phyloP scores from a whole-genome alignment of 1,140 invertebrate species.

The Camponotus pennsylvanicus region DNA sequence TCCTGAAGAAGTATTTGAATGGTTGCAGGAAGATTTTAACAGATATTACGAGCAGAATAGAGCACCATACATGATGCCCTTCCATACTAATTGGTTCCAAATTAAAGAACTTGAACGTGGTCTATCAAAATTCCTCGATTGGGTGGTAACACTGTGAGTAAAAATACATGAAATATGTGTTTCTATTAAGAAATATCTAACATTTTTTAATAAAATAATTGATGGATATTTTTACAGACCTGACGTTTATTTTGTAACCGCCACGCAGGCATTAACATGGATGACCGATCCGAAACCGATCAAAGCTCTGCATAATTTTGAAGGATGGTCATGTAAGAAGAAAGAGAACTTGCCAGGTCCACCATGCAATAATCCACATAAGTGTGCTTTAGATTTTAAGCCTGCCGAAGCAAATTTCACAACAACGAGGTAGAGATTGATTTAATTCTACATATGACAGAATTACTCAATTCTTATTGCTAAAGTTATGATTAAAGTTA shows the following conservation, averaged over 20 bases:
- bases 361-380: conserved; percentile 94
- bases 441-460: background rate
- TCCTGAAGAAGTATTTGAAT: conserved; percentile 94
- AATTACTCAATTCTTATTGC: conserved; percentile 23
- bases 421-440: conserved; percentile 88
- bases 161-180: background rate
- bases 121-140: conserved; percentile 95
- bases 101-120: conserved; percentile 94
- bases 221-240: conserved; percentile 86
- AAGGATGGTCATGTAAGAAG: conserved; percentile 93
- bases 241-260: conserved; percentile 96
- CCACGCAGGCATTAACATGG: conserved; percentile 96
- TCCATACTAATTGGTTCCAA: conserved; percentile 98
- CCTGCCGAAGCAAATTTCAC: conserved; percentile 91
- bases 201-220: background rate
- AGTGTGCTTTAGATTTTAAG: conserved; percentile 94
- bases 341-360: conserved; percentile 89
- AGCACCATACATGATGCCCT: conserved; percentile 97
- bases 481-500: conserved; percentile 1
- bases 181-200: background rate
- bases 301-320: conserved; percentile 90
- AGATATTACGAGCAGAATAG: conserved; percentile 94
- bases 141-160: conserved; percentile 92
- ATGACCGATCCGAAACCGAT: conserved; percentile 94
- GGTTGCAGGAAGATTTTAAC: conserved; percentile 96